Evolutionary conservation across 2,888 invertebrate species (phyloP), one percentile per base, ranked within the genome.

Genomic region (Portevinia maculata): DNA sequence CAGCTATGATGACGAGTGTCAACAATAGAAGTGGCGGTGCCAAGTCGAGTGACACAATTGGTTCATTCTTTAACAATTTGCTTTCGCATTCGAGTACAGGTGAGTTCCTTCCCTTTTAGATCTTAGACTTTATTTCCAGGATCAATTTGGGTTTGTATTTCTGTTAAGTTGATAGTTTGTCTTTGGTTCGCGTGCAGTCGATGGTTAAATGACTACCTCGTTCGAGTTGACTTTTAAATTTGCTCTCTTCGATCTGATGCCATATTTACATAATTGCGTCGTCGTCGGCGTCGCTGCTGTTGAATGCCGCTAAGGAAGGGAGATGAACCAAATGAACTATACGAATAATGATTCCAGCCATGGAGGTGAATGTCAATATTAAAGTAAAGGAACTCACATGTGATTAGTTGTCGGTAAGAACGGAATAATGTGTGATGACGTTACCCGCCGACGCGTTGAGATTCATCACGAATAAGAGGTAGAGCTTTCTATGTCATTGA

Each of bases 61-160:
- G 90, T 84, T 89, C 90, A 84, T 90, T 90, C 87, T 89, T 90
- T 79, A 90, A 89, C 86, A 89, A 88, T 86, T 87, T 90, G 85
- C 85, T 90, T 79, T 88, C 89, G 57, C 88, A 89, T 87, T 87
- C 90, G 55, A 90, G 88, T 87, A 88, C 90, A 87, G 90, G 90
- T 90, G 85, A 75, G 65, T 15, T 52, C 4, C 57, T 67, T 28
- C 19, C 9, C 46, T 21, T 48, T 30, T 67, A 1, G 15, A 17
- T 32, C 50, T 19, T 15, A 53, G 21, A 19, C 44, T 44, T 60
- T 73, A 13, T 50, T 57, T 34, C n/a, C 17, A 28, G 55, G 81
- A 81, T 75, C 81, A 52, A 70, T 81, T 81, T 44, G 34, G 65
- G 65, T 81, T 75, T 81, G 67, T 57, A 50, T 69, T 57, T 32